Conservation (phyloP, 2,113 vertebrate genomes). For the Nestor notabilis region DNA sequence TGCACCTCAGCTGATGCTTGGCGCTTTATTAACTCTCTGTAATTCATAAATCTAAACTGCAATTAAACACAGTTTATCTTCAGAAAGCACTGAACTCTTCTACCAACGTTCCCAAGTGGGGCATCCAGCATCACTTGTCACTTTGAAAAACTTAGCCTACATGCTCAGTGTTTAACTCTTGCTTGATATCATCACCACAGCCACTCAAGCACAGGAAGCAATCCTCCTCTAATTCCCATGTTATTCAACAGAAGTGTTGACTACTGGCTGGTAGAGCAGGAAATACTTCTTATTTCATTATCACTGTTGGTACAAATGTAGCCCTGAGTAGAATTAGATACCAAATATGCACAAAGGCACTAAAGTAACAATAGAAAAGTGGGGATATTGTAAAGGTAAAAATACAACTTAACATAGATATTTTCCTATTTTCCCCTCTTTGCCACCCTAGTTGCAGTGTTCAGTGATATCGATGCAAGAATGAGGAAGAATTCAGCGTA, state of each 20-base stretch:
- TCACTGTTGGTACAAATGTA: background rate
- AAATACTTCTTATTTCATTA: background rate
- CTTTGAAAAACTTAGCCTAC: background rate
- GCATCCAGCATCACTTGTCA: background rate
- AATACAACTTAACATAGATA: background rate
- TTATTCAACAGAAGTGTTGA: background rate
- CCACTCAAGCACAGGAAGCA: background rate
- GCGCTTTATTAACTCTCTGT: background rate
- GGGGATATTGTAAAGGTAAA: background rate
- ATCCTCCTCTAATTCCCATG: background rate
- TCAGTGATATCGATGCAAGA: background rate
- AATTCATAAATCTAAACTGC: background rate
- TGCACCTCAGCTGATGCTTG: background rate
- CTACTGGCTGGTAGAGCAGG: background rate
- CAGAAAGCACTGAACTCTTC: background rate
- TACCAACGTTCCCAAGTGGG: background rate
- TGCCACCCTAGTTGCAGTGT: background rate
- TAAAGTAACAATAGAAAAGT: background rate
- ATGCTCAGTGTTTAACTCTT: background rate
- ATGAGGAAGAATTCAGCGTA: background rate
- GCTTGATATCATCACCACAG: background rate
- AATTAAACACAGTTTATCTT: background rate
- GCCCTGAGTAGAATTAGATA: background rate
- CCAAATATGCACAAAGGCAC: fast-evolving
- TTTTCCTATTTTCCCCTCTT: background rate